Evolutionary conservation across 2,888 invertebrate genomes (phyloP).

Genomic region (Homarus gammarus): DNA sequence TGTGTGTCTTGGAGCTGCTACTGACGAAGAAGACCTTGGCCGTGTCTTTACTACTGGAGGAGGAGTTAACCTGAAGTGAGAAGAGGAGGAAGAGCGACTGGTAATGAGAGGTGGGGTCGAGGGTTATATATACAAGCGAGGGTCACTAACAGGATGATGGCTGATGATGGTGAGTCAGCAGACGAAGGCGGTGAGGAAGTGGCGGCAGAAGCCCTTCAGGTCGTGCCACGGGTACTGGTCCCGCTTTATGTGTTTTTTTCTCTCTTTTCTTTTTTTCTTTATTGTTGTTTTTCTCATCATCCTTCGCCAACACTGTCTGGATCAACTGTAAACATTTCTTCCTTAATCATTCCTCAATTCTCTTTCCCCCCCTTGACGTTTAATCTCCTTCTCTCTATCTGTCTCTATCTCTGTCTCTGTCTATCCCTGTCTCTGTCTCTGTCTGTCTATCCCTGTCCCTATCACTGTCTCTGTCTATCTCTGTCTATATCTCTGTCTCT

Average conservation of each 20-base stretch:
- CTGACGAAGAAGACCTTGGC: neutral
- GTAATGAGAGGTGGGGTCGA: neutral
- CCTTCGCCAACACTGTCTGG: neutral
- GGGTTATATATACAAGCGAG: neutral
- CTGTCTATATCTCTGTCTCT: too few relatives aligned
- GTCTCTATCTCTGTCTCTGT: too few relatives aligned
- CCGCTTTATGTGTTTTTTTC: neutral
- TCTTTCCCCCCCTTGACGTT: too few relatives aligned
- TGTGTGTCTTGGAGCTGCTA: neutral
- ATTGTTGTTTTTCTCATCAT: neutral
- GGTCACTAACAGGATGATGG: constrained; percentile 17
- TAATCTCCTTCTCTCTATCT: too few relatives aligned
- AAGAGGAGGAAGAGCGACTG: neutral
- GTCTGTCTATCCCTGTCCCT: too few relatives aligned
- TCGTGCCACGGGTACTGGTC: neutral
- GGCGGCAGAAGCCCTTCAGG: neutral
- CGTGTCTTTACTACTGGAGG: neutral
- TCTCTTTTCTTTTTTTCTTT: neutral
- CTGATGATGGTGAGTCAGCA: neutral
- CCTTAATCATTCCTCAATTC: too few relatives aligned
- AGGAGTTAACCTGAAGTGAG: neutral
- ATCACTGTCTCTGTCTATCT: too few relatives aligned
- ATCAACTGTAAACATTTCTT: too few relatives aligned
- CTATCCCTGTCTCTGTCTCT: too few relatives aligned
- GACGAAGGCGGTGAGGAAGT: neutral